Conservation (phyloP, 2,113 vertebrate species). For the Baryphthengus martii region DNA sequence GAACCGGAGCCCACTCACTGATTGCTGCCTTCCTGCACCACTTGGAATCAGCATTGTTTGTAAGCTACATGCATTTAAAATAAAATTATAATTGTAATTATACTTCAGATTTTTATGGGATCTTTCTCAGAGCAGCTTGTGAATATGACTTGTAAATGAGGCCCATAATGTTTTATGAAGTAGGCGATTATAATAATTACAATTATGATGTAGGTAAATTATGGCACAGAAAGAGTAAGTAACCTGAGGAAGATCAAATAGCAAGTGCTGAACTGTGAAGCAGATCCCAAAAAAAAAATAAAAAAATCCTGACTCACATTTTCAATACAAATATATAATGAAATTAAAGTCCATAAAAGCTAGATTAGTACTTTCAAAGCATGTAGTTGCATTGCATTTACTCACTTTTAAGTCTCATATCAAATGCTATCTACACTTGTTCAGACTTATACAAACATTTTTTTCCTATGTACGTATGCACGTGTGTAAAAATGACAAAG, state of each 20-base stretch:
- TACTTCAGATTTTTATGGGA: neutral
- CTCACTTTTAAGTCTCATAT: constrained; percentile 3
- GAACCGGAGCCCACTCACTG: neutral
- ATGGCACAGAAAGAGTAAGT: constrained; percentile 14
- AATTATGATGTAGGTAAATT: constrained; percentile 35
- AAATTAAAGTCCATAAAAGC: constrained; percentile 39
- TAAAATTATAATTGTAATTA: constrained; percentile 47
- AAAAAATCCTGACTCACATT: constrained; percentile 29
- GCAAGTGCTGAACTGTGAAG: constrained; percentile 9
- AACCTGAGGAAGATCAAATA: constrained; percentile 43
- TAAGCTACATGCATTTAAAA: neutral
- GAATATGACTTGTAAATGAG: constrained; percentile 48
- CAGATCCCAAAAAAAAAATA: constrained; percentile 37
- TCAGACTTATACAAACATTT: neutral
- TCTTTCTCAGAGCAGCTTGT: constrained; percentile 44
- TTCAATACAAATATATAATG: constrained; percentile 52
- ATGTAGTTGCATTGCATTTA: neutral
- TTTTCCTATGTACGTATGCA: neutral
- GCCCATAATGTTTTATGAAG: constrained; percentile 39
- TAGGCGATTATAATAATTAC: constrained; percentile 27
- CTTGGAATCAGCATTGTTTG: constrained; percentile 4
- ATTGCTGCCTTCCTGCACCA: neutral
- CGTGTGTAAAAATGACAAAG: neutral
- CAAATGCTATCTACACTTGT: constrained; percentile 25
- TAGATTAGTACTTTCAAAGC: constrained; percentile 17